Evolutionary conservation across 2,888 invertebrate species (phyloP), one percentile per base, ranked within the genome.

Genomic region (Sinodicranocentrus sp.): DNA sequence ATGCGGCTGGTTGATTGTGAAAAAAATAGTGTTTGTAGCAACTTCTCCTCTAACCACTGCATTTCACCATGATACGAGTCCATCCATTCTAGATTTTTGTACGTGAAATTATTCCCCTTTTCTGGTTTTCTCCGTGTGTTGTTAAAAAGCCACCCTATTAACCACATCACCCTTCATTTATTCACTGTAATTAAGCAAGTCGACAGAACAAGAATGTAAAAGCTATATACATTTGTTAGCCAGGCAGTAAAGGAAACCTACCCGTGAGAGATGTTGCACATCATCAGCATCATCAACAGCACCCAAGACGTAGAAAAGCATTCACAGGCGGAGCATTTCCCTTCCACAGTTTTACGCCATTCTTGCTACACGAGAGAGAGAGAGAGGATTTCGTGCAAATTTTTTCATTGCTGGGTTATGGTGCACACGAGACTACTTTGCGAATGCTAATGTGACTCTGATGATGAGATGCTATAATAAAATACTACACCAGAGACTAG

Each of bases 211-310:
- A 75, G 82, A 61, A 57, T 70, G 70, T 54, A 61, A 72, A 65
- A 28, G 52, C 26, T 15, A 23, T 43, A 17, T 6, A 65, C 26
- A 72, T 72, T 72, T 57, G 48, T 68, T 25, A 67, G 26, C 23
- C 44, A 28, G 43, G 68, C 70, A 59, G 57, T 73, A 68, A 73
- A 80, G 61, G 17, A 25, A 59, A 57, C 43, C 72, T 28, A 28
- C 65, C 61, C 26, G 83, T 67, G 77, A 83, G 83, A 83, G 83
- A 83, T 75, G 76, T 82, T 82, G 75, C 82, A 76, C 82, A 82
- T 83, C 77, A 83, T 83, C 83, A 77, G 48, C 76, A 71, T 77
- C 71, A 76, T 61, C 70, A 82, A 17, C 68, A 63, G 52, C 63
- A 79, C 5, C 52, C 33, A 33, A 3, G 5, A 33, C 33, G 33